Evolutionary conservation across 2,113 vertebrate genomes (phyloP).

Genomic region (Gymnorhina tibicen): DNA sequence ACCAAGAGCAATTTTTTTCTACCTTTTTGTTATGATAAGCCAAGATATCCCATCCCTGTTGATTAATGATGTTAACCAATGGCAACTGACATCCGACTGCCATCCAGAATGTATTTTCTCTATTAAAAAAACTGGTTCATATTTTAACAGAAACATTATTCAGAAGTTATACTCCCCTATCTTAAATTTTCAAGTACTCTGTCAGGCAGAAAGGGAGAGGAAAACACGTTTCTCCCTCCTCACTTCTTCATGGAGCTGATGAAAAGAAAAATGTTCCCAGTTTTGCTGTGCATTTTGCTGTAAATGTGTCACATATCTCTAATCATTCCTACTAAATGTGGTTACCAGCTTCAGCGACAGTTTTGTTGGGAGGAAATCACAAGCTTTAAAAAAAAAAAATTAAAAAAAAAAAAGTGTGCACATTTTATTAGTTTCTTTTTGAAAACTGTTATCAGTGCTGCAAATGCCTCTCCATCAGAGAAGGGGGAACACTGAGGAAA

Average conservation of each 20-base stretch:
- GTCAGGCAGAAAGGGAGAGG: not conserved
- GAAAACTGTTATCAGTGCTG: not conserved
- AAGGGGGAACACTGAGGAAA: not conserved
- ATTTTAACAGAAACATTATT: not conserved
- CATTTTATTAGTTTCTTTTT: slow-evolving; percentile 33
- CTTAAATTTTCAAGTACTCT: not conserved
- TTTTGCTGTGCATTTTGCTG: slow-evolving; percentile 28
- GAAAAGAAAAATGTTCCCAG: slow-evolving; percentile 42
- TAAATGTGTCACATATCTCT: slow-evolving; percentile 49
- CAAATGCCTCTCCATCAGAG: not conserved
- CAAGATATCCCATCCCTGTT: not conserved
- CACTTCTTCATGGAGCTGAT: slow-evolving; percentile 34
- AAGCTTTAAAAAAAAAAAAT: not conserved
- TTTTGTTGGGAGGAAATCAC: slow-evolving; percentile 36
- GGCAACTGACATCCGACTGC: not conserved
- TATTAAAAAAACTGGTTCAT: not conserved
- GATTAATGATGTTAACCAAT: not conserved
- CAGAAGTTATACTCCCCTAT: not conserved
- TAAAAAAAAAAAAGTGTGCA: not conserved
- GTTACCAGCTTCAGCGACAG: slow-evolving; percentile 27
- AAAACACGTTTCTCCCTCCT: not conserved
- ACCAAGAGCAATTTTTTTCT: not conserved
- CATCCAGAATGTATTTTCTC: not conserved
- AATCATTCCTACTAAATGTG: slow-evolving; percentile 38
- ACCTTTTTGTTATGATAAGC: not conserved